A percentile compares a stretch with the other conserved stretches of the same genome.
Conservation (phyloP, 1,140 invertebrate species). For the Diorhabda carinulata region DNA sequence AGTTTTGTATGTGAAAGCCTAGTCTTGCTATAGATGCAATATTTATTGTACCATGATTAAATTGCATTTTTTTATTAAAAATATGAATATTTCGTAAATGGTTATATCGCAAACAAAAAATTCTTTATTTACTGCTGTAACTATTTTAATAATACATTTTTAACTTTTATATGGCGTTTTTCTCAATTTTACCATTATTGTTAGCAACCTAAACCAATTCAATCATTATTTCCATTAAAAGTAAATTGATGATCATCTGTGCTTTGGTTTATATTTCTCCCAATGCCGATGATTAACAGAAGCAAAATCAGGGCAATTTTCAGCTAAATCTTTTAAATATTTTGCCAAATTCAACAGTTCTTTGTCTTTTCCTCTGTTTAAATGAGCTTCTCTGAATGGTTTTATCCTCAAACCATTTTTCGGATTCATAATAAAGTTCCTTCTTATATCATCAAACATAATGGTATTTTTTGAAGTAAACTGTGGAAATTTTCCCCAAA, state of each 20-base stretch:
- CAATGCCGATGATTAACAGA: conserved; percentile 85
- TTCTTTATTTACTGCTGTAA: neutral
- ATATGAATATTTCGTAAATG: neutral
- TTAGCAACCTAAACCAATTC: too few species aligned
- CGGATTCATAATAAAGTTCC: conserved; percentile 98
- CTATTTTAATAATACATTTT: conserved; percentile 6
- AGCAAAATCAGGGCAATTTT: conserved; percentile 76
- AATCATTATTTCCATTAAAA: too few species aligned
- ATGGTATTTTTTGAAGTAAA: conserved; percentile 90
- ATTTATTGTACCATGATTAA: neutral
- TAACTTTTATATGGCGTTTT: neutral
- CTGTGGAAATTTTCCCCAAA: conserved; percentile 93
- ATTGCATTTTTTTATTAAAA: neutral
- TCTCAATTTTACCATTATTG: too few species aligned
- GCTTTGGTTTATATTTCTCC: conserved; percentile 72
- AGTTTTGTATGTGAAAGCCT: neutral
- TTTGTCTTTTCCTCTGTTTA: conserved; percentile 78
- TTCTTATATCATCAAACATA: conserved; percentile 96
- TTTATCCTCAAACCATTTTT: conserved; percentile 87
- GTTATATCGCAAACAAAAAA: neutral
- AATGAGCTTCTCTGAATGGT: conserved; percentile 85
- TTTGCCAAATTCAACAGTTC: conserved; percentile 79
- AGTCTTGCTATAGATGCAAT: neutral
- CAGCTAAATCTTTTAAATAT: conserved; percentile 83
- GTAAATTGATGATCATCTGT: conserved; percentile 15